A percentile compares a stretch with the other conserved stretches of the same genome.
Conservation (phyloP, 2,888 invertebrate genomes). For the Cyrtodaria siliqua region DNA sequence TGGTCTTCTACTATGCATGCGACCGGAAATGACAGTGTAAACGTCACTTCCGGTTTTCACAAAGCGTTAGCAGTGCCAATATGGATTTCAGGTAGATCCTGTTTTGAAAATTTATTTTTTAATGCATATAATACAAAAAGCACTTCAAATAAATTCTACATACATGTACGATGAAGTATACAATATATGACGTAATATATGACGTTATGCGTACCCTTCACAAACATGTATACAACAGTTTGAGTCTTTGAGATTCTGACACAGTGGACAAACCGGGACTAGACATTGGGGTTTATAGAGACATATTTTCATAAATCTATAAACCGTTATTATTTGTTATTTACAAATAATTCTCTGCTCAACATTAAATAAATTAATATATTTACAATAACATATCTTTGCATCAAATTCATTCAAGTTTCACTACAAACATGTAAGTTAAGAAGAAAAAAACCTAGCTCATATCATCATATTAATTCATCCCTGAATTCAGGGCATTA, state of each 20-base stretch:
- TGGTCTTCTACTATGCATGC: constrained; percentile 26
- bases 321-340: constrained; percentile 30
- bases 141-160: constrained; percentile 12
- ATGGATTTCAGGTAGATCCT: constrained; percentile 73
- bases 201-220: too few relatives aligned
- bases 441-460: constrained; percentile 14
- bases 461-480: constrained; percentile 16
- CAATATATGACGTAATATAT: too few relatives aligned
- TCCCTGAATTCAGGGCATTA: constrained; percentile 37
- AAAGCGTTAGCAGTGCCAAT: constrained; percentile 25
- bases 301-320: constrained; percentile 36
- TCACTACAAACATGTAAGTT: constrained; percentile 13
- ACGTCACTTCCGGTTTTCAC: constrained; percentile 15
- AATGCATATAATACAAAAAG: constrained; percentile 8
- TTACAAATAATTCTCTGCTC: constrained; percentile 14
- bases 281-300: constrained; percentile 50
- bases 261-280: constrained; percentile 54
- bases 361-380: constrained; percentile 56
- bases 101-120: constrained; percentile 5
- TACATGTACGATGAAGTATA: too few relatives aligned
- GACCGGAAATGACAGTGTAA: constrained; percentile 6
- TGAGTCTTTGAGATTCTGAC: background rate
- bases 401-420: background rate
- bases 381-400: constrained; percentile 33
- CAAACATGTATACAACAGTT: too few relatives aligned